Percentiles rank a stretch among this genome's conserved stretches.
phyloP scores from a whole-genome alignment of 2,888 invertebrate genomes.

The Crocallis elinguaria region DNA sequence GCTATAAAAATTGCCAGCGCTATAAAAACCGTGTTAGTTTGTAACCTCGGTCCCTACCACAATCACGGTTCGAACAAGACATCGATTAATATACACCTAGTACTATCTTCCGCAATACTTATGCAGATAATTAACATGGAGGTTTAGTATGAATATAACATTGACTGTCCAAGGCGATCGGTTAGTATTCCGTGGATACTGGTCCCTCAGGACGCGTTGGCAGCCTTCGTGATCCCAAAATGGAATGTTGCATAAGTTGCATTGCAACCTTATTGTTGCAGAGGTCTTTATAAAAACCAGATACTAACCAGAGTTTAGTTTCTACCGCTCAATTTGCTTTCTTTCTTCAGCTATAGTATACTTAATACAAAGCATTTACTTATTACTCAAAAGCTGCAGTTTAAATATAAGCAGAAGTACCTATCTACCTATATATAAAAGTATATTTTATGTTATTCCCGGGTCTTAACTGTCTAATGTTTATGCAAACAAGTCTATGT shows the following conservation, averaged over 20 bases:
- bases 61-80: neutral
- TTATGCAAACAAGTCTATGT: too few species aligned
- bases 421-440: too few species aligned
- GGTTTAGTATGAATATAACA: slow-evolving; percentile 24
- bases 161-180: slow-evolving; percentile 29
- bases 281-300: neutral
- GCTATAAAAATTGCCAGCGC: too few species aligned
- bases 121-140: slow-evolving; percentile 30
- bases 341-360: too few species aligned
- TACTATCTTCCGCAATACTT: slow-evolving; percentile 25
- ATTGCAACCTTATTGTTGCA: neutral
- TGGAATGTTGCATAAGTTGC: slow-evolving; percentile 30
- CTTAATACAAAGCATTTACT: too few species aligned
- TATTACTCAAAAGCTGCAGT: too few species aligned
- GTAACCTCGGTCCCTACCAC: too few species aligned
- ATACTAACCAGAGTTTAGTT: neutral
- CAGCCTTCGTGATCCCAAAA: slow-evolving; percentile 58
- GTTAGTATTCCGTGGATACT: slow-evolving; percentile 40
- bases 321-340: too few species aligned
- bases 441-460: too few species aligned
- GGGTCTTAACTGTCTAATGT: too few species aligned
- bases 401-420: too few species aligned
- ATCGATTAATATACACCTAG: slow-evolving; percentile 10
- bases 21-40: too few species aligned
- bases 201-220: slow-evolving; percentile 47